Evolutionary conservation across 2,113 vertebrate species (phyloP), one percentile per base, ranked within the genome.

Genomic region (Burhinus oedicnemus): DNA sequence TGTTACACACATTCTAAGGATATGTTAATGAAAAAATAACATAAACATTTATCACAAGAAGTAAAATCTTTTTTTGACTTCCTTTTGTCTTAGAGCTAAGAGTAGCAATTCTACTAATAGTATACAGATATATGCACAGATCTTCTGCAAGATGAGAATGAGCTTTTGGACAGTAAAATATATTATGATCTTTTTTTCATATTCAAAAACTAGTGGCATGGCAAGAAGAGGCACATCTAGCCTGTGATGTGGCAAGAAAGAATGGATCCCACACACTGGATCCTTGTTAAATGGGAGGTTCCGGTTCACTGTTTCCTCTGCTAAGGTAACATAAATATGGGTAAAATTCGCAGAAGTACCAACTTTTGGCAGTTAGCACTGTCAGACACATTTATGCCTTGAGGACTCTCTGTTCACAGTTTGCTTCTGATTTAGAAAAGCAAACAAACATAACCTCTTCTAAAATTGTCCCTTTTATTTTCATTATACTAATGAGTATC

Each of bases 401-500:
- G 4, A 90, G 71, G 85, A 85, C 29, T 91, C 13, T 64, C 34
- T 69, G 21, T 71, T 91, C 42, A 58, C 21, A 47, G 8, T 83
- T 97, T 91, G 27, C 29, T 95, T 87, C 91, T 91, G 58, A 90
- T 93, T 95, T 93, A 91, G 75, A 51, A 91, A 96, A 97, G 72
- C 79, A 94, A 95, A 78, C n/a, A 92, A 83, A 64, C 18, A 54
- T 76, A 79, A 55, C 34, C 40, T 66, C 27, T 87, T 65, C 58
- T 60, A 49, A 94, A 94, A 83, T 30, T 47, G 27, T 94, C 27
- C 34, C 55, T 90, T 93, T 94, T 94, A 72, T 91, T 94, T 93
- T 93, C 45, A 81, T 86, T 94, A 92, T 83, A 82, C 70, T 95
- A 95, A 95, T 89, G 47, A 96, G 40, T 40, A 60, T 25, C 66